These are phyloP conservation scores for Podocnemis expansa DNA, from an alignment of 2,113 vertebrate species.

Conservation along the genomic window DNA sequence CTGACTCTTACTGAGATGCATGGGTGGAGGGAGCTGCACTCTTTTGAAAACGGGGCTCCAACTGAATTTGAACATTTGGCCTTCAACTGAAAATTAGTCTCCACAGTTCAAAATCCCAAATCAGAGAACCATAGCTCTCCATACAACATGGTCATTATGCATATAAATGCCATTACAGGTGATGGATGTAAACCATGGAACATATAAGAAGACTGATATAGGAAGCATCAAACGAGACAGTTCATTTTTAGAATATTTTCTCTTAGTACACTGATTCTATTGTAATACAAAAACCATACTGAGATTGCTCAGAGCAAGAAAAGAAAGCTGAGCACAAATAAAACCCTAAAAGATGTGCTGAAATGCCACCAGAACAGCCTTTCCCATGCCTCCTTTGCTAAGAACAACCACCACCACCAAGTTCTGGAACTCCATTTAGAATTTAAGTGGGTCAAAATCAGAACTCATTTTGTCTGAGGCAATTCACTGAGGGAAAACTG, in stretches of 20 bases:
- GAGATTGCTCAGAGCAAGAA: not conserved
- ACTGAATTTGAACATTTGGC: not conserved
- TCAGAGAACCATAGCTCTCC: not conserved
- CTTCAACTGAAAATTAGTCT: not conserved
- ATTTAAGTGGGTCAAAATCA: not conserved
- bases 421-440: not conserved
- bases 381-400: not conserved
- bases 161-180: not conserved
- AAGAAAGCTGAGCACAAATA: not conserved
- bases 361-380: rapidly evolving
- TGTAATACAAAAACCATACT: not conserved
- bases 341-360: not conserved
- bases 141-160: not conserved
- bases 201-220: not conserved
- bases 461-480: not conserved
- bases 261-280: not conserved
- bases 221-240: not conserved
- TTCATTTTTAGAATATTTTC: not conserved
- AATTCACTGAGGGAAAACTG: not conserved
- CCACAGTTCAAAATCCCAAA: not conserved
- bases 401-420: not conserved
- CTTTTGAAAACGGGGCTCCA: not conserved
- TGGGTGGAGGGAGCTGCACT: not conserved
- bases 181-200: not conserved
- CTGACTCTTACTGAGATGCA: not conserved